These are phyloP conservation scores for Cheilosia urbana DNA, from an alignment of 2,888 invertebrate genomes.

Conservation along the genomic window DNA sequence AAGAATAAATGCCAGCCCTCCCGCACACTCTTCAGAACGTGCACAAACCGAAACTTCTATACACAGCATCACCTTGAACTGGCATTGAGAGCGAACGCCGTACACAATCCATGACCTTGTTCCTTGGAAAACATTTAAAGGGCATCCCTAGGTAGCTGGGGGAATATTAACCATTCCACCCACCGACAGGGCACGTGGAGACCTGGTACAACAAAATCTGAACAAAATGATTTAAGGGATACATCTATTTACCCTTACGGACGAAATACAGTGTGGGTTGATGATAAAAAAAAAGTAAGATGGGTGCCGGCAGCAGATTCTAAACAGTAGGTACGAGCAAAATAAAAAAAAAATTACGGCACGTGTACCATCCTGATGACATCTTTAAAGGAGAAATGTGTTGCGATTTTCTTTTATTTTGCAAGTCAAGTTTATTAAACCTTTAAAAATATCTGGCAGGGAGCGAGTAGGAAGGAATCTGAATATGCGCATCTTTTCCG, in stretches of 20 bases:
- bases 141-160: conserved; percentile 67
- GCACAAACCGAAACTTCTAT: conserved; percentile 18
- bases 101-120: conserved; percentile 74
- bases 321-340: conserved; percentile 20
- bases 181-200: conserved; percentile 53
- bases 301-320: conserved; percentile 21
- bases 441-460: conserved; percentile 14
- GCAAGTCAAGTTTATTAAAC: conserved; percentile 45
- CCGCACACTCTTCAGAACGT: conserved; percentile 26
- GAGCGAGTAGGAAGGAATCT: not conserved
- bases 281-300: not conserved
- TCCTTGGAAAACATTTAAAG: conserved; percentile 69
- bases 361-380: conserved; percentile 59
- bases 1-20: conserved; percentile 4
- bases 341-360: conserved; percentile 35
- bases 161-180: conserved; percentile 13
- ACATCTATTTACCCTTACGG: conserved; percentile 44
- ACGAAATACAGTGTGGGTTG: not conserved
- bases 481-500: no score
- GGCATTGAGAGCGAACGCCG: conserved; percentile 63
- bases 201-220: conserved; percentile 57
- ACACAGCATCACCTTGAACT: conserved; percentile 63
- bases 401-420: not conserved
- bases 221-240: conserved; percentile 69
- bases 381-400: conserved; percentile 36